Evolutionary conservation across 2,113 vertebrate genomes (phyloP).

Genomic region (Eurystomus gularis): DNA sequence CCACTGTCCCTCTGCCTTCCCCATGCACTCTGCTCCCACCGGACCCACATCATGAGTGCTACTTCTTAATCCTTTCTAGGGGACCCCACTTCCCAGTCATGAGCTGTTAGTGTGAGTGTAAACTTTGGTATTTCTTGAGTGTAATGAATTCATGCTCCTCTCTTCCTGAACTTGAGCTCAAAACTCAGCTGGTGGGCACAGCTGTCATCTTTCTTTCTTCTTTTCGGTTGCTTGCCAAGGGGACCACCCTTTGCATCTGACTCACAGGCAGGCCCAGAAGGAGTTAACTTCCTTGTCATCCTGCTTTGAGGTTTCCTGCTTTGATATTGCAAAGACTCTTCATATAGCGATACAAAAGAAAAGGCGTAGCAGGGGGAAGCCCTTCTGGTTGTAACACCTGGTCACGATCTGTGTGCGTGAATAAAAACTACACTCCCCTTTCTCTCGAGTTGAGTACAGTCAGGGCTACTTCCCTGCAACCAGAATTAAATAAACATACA

Average conservation of each 20-base stretch:
- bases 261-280: background rate
- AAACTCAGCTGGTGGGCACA: slow-evolving; percentile 33
- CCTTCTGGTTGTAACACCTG: background rate
- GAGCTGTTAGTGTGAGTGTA: background rate
- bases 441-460: background rate
- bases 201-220: background rate
- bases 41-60: background rate
- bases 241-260: slow-evolving; percentile 27
- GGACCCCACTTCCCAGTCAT: background rate
- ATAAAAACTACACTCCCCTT: background rate
- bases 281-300: slow-evolving; percentile 27
- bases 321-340: background rate
- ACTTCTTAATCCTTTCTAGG: background rate
- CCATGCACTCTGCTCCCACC: background rate
- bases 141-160: background rate
- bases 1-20: background rate
- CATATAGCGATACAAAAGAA: background rate
- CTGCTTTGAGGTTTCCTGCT: slow-evolving; percentile 36
- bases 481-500: background rate
- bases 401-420: background rate
- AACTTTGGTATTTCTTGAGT: background rate
- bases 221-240: slow-evolving; percentile 20
- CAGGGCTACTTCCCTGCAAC: background rate
- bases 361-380: background rate
- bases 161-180: slow-evolving; percentile 12